Conservation (phyloP, 2,113 vertebrate genomes). For the Pterophyllum scalare region DNA sequence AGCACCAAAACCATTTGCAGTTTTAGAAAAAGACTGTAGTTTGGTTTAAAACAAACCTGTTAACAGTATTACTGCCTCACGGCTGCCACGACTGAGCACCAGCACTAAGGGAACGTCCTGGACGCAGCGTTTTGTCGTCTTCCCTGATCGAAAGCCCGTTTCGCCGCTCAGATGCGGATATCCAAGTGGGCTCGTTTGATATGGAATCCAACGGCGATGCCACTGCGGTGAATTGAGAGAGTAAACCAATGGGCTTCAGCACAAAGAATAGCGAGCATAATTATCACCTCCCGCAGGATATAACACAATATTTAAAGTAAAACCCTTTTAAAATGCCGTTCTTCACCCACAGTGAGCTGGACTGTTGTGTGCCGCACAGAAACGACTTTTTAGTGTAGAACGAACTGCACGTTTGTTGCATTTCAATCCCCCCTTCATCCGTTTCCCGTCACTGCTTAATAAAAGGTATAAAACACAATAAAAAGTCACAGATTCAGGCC, state of each 20-base stretch:
- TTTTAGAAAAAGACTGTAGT: background rate
- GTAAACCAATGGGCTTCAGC: background rate
- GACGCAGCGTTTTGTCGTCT: background rate
- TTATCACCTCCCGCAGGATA: background rate
- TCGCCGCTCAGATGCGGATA: background rate
- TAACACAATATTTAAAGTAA: background rate
- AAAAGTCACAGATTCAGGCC: background rate
- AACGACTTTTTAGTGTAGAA: background rate
- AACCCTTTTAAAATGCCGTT: background rate
- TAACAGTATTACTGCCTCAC: background rate
- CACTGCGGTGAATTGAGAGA: background rate
- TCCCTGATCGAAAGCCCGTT: background rate
- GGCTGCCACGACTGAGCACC: background rate
- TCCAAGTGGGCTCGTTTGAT: background rate
- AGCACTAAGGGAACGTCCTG: background rate
- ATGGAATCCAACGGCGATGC: background rate
- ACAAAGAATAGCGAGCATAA: background rate
- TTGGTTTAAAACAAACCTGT: background rate
- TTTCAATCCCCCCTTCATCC: background rate
- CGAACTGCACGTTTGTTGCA: background rate
- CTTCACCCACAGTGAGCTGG: background rate
- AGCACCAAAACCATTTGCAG: background rate
- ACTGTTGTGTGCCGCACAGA: background rate
- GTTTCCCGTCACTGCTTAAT: background rate
- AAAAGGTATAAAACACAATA: background rate